Base-by-base conservation (phyloP, 2,113 vertebrate genomes). In the Grammomys dolichurus region DNA sequence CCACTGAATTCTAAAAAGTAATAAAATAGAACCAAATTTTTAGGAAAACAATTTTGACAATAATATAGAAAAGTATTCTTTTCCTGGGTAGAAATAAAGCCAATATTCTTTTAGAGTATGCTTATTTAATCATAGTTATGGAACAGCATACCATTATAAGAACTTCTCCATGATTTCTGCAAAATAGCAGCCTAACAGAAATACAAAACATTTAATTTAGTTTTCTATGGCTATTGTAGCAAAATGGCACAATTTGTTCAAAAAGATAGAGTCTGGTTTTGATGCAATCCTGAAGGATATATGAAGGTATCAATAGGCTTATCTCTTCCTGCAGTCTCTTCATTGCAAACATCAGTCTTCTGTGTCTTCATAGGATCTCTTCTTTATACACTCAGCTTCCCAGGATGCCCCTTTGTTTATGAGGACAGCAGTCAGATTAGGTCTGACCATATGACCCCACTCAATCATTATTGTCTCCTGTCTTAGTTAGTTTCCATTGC, bases 71-170 rank as follows among this genome's bases (percentile, higher is more conserved):
- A 91, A 87, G 60, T 87, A 63, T 43, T 10, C 70, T 40, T 54
- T 78, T 63, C 60, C 48, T 60, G 4, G 7, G 36, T 43, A 43
- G 46, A 95, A 69, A n/a, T 69, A 90, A 86, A 86, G 26, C 46
- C 40, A 40, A 33, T 60, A 72, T 70, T 87, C 24, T 7, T 69
- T 67, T 84, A 90, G 5, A 12, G 65, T 84, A 43, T n/a, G 20
- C 70, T 90, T 90, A 76, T 46, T 87, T 94, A 80, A 70, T 77
- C 40, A 33, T 48, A 87, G 33, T 87, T 91, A 51, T 51, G 48
- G 48, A 51, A 33, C 78, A 63, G 33, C 78, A 78, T 36, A 19
- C 14, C 63, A 87, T 7, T 65, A 93, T 54, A 85, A 86, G 43
- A 48, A 7, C 26, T 87, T 93, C 48, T 31, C 40, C 63, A 26